Base-by-base conservation (phyloP, 2,888 invertebrate species). In the Trichogramma dendrolimi region DNA sequence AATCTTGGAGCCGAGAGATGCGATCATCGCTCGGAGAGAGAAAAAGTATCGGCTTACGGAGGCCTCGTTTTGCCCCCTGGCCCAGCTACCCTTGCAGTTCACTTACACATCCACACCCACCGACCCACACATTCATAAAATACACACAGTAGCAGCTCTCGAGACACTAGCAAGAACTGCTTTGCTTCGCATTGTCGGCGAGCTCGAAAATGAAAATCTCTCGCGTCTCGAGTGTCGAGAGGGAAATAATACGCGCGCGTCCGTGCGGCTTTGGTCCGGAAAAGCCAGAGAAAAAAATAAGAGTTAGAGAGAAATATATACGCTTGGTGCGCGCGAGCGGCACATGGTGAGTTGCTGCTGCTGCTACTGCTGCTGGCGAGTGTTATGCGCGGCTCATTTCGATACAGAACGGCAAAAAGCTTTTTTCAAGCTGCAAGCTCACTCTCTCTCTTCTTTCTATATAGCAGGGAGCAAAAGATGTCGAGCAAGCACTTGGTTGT, bases 401-500 rank as follows among this genome's bases (percentile, higher is more conserved):
- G 63, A 60, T 63, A 57, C 49, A 53, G 59, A 50, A 27, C 56
- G 61, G 56, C 52, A 61, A 56, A 27, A 27, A 61, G 51, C 44
- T 52, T 62, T 59, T 51, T 51, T 49, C n/a, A 10, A 11, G 44
- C 49, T 42, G 38, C 10, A 27, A 14, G 1, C 50, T 50, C 50
- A 14, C 27, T 7, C 59, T 5, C 38, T 10, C 27, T n/a, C 27
- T 40, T 7, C 44, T 7, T 7, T 4, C 48, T 11, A 27, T 7
- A 14, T 44, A 10, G 40, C 54, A 40, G n/a, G 49, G n/a, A n/a
- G n/a, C n/a, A 49, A 60, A 58, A 63, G 60, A 58, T 58, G 60
- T 60, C 63, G 63, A 60, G 62, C 58, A 62, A 62, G 62, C 62
- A 62, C 62, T 62, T 58, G 62, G 39, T 10, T 39, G 39, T 42